Evolutionary conservation across 2,888 invertebrate species (phyloP).

Genomic region (Teleiodes luculella): DNA sequence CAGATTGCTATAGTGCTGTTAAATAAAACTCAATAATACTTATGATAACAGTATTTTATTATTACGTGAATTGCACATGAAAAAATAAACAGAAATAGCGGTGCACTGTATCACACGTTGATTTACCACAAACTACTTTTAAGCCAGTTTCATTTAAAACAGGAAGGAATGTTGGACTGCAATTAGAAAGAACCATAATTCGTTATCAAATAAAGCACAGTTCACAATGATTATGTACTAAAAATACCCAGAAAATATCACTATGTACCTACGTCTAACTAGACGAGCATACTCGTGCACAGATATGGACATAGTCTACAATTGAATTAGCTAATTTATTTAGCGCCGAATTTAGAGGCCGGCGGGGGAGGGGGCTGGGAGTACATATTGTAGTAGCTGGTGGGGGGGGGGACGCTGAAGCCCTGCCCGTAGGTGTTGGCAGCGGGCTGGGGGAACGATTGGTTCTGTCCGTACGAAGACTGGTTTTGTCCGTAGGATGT

Average conservation of each 20-base stretch:
- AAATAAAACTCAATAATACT: constrained; percentile 2
- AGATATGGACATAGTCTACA: constrained; percentile 5
- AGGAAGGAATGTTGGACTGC: not conserved
- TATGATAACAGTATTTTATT: constrained; percentile 23
- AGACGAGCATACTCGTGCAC: not conserved
- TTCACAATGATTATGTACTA: not conserved
- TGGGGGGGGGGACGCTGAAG: constrained; percentile 46
- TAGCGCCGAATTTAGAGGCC: constrained; percentile 33
- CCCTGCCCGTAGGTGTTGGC: constrained; percentile 18
- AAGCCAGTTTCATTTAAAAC: not conserved
- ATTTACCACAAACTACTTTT: not conserved
- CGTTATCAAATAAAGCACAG: not conserved
- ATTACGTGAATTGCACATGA: constrained; percentile 39
- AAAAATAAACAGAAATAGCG: constrained; percentile 5
- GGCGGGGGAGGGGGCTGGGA: constrained; percentile 61
- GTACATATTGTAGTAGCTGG: constrained; percentile 69
- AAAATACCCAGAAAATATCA: not conserved
- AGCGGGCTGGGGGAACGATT: constrained; percentile 1
- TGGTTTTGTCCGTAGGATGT: not conserved
- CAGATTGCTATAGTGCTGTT: not conserved
- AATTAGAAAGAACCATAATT: not conserved
- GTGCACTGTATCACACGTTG: not conserved
- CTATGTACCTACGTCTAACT: not conserved
- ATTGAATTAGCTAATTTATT: constrained; percentile 26
- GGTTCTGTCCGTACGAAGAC: not conserved